Percentiles rank a stretch among this genome's conserved stretches.
Conservation (phyloP, 2,888 invertebrate species). For the Caenorhabditis doughertyi region DNA sequence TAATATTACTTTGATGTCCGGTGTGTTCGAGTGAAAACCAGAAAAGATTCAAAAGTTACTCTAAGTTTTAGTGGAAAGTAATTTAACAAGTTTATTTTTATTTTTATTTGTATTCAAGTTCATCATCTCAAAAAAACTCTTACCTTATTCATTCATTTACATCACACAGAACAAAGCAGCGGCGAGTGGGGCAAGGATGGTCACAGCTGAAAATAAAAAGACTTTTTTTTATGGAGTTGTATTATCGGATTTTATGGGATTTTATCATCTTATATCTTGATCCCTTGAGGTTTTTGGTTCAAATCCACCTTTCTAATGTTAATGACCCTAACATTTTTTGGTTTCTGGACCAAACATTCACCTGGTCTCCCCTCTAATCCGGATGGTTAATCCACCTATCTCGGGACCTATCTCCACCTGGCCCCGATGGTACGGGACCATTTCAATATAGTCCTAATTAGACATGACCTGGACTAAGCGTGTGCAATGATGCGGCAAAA, state of each 20-base stretch:
- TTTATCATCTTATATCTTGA: background rate
- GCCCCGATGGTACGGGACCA: constrained; percentile 27
- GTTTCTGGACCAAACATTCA: constrained; percentile 10
- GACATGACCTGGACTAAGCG: constrained; percentile 31
- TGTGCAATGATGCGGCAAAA: constrained; percentile 56
- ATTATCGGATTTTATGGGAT: background rate
- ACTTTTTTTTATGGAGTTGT: background rate
- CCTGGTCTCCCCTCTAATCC: constrained; percentile 31
- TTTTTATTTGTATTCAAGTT: background rate
- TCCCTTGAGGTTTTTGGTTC: background rate
- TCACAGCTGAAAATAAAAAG: constrained; percentile 36
- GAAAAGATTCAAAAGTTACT: too few species aligned
- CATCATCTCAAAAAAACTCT: background rate
- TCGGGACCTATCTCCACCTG: constrained; percentile 29
- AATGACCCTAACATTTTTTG: constrained; percentile 18
- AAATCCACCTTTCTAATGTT: constrained; percentile 16
- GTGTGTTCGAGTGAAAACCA: too few species aligned
- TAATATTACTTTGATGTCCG: too few species aligned
- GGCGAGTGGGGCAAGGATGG: constrained; percentile 46
- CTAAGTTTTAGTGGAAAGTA: too few species aligned
- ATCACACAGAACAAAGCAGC: constrained; percentile 41
- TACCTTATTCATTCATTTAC: constrained; percentile 42
- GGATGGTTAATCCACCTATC: constrained; percentile 9
- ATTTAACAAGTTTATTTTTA: too few species aligned
- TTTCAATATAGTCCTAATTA: constrained; percentile 52